Conservation (phyloP, 2,888 invertebrate genomes). For the Pyrrhosoma nymphula region DNA sequence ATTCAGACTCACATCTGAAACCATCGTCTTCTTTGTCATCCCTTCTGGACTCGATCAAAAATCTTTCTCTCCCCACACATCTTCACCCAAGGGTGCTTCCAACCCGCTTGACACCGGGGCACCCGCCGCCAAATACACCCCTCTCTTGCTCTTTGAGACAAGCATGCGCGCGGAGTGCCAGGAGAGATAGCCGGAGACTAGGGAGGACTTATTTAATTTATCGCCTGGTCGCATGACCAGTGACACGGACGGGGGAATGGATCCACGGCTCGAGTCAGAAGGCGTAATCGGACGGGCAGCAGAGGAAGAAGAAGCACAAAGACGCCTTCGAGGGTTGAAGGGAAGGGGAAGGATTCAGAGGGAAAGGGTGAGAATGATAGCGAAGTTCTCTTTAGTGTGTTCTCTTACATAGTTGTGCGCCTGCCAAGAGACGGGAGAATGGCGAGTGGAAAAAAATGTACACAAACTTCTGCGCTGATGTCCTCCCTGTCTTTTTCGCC, state of each 20-base stretch:
- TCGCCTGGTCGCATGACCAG: conserved; percentile 36
- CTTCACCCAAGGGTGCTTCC: not conserved
- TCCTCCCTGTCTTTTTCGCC: conserved; percentile 26
- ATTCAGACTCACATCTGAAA: not conserved
- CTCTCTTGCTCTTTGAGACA: not conserved
- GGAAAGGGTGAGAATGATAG: not conserved
- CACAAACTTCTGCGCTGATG: not conserved
- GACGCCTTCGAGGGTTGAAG: not conserved
- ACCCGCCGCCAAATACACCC: not conserved
- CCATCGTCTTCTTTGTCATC: conserved; percentile 19
- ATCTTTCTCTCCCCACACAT: not conserved
- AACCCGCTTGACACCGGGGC: not conserved
- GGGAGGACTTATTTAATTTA: conserved; percentile 34
- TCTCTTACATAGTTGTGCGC: not conserved
- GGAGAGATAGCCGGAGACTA: not conserved
- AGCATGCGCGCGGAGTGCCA: not conserved
- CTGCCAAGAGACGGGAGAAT: conserved; percentile 31
- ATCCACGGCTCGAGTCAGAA: conserved; percentile 57
- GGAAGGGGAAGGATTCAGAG: not conserved
- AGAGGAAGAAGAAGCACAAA: conserved; percentile 24
- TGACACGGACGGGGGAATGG: conserved; percentile 46
- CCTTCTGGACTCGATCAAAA: conserved; percentile 42
- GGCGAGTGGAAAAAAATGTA: not conserved
- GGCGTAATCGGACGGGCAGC: conserved; percentile 33
- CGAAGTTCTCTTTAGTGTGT: not conserved